Conservation (phyloP, 2,113 vertebrate species). For the Zosterops japonicus region DNA sequence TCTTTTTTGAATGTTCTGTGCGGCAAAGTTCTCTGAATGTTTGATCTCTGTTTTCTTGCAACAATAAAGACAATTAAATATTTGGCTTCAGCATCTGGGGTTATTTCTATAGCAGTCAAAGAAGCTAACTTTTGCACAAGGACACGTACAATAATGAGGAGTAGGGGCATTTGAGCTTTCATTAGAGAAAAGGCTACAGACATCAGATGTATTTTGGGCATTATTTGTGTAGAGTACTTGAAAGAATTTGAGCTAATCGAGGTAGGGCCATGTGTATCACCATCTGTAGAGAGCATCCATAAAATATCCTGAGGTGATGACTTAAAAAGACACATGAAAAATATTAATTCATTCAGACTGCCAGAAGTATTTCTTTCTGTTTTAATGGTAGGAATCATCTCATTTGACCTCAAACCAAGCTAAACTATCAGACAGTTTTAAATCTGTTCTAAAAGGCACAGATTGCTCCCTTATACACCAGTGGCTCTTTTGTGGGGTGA, state of each 20-base stretch:
- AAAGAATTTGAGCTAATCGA: constrained; percentile 32
- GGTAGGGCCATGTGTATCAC: background rate
- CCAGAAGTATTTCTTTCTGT: background rate
- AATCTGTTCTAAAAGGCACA: background rate
- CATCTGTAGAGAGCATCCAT: constrained; percentile 22
- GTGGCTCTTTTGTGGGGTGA: background rate
- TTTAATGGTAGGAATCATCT: background rate
- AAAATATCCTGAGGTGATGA: constrained; percentile 38
- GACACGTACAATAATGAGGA: background rate
- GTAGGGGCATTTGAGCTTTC: background rate
- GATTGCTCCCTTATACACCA: background rate
- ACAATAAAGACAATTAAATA: constrained; percentile 53
- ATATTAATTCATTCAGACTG: background rate
- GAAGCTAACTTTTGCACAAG: background rate
- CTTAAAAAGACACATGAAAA: constrained; percentile 37
- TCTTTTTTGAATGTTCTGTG: constrained; percentile 9
- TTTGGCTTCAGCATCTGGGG: constrained; percentile 6
- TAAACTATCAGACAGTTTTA: background rate
- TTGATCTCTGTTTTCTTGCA: constrained; percentile 45
- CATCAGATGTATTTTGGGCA: constrained; percentile 14
- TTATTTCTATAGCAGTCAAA: constrained; percentile 18
- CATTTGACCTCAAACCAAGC: background rate
- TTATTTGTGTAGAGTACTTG: constrained; percentile 14
- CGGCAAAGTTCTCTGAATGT: background rate
- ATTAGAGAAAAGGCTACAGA: background rate